Conservation (phyloP, 2,888 invertebrate species). For the Leucania comma region DNA sequence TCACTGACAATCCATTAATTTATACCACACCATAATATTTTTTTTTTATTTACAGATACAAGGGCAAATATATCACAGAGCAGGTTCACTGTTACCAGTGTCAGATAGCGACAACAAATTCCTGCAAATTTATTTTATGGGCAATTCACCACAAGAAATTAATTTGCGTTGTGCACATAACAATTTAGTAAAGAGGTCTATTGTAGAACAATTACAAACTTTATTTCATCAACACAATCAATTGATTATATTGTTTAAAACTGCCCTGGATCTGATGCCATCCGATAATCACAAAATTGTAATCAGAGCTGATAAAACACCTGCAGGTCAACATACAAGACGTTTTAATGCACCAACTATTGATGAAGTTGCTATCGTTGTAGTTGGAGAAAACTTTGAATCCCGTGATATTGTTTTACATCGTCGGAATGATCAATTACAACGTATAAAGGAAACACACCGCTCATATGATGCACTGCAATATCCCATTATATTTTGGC, state of each 20-base stretch:
- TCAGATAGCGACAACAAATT: conserved; percentile 12
- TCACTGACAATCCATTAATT: no score
- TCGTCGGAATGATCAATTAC: conserved; percentile 62
- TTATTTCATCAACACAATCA: conserved; percentile 53
- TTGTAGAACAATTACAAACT: conserved; percentile 65
- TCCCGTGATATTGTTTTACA: conserved; percentile 71
- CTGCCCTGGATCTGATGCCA: conserved; percentile 66
- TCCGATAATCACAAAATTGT: conserved; percentile 67
- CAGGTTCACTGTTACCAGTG: conserved; percentile 3
- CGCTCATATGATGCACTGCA: conserved; percentile 54
- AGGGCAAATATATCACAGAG: conserved; percentile 14
- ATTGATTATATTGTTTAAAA: conserved; percentile 47
- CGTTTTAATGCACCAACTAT: conserved; percentile 68
- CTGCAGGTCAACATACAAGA: conserved; percentile 63
- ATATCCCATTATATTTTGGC: conserved; percentile 67
- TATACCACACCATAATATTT: not conserved
- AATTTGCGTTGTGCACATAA: conserved; percentile 19
- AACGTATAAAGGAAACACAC: conserved; percentile 51
- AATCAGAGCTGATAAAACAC: conserved; percentile 68
- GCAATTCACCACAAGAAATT: conserved; percentile 51
- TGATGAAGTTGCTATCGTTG: conserved; percentile 58
- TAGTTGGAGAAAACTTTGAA: conserved; percentile 58
- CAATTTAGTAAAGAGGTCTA: conserved; percentile 28
- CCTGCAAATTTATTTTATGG: conserved; percentile 56
- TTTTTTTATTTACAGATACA: not conserved